Base-by-base conservation (phyloP, 2,888 invertebrate species). In the Tryphoninae sp. region DNA sequence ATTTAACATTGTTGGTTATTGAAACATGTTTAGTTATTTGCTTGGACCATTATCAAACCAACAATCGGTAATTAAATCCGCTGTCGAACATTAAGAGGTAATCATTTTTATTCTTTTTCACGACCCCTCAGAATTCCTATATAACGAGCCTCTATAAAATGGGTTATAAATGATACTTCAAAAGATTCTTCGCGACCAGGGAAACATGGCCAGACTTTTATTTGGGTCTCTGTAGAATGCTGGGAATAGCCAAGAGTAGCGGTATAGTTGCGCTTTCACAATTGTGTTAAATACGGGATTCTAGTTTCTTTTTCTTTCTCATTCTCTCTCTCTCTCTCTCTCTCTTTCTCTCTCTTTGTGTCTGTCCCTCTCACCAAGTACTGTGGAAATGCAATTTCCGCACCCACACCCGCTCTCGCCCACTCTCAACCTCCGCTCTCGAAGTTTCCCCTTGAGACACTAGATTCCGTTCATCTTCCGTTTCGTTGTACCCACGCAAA, bases 311-410 rank as follows among this genome's bases (percentile, higher is more conserved):
- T 45, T 22, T 19, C 42, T 51, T 1, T 55, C 53, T n/a, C 40
- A 19, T 19, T 19, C 1, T 19, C 19, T 19, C 0, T 19, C 53
- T 3, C 49, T 53, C 68, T 51, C 53, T 69, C 68, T 67, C 23
- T 61, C 72, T 67, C 49, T 61, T 72, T 74, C 84, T 72, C 80
- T 75, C 79, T 84, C 80, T 81, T 84, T 84, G 83, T 72, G 72
- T 51, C 68, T 64, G 79, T 49, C 49, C 67, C 69, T 80, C 77
- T 81, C 69, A 45, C 26, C 74, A 59, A 81, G 69, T 75, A 67
- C 69, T 26, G 78, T 59, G 73, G 71, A 83, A 84, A 82, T 81
- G 69, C 78, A 82, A 84, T 84, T 84, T 84, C 74, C 81, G 81
- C 69, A 62, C 71, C 49, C 68, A 76, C 61, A 62, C 49, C 55